Conservation (phyloP, 2,113 vertebrate genomes). For the Eidolon helvum region DNA sequence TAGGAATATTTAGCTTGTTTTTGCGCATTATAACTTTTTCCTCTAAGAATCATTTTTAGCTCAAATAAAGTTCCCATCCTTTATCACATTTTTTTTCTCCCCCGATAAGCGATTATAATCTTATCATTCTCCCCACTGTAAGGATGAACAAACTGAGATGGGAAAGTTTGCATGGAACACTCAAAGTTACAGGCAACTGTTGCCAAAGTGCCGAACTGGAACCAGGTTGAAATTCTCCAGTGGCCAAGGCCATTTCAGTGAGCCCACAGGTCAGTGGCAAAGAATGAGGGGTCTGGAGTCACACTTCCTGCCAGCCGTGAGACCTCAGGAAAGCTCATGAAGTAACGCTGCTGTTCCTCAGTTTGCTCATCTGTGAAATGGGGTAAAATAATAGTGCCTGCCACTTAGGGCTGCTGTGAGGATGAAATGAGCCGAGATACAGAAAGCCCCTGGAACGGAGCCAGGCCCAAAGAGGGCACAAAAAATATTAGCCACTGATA, state of each 20-base stretch:
- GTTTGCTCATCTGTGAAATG: not conserved
- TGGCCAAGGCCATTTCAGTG: not conserved
- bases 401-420: not conserved
- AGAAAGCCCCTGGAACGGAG: not conserved
- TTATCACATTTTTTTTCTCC: not conserved
- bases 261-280: accelerated
- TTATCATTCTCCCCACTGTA: not conserved
- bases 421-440: accelerated
- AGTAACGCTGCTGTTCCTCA: not conserved
- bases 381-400: not conserved
- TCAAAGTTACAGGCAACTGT: not conserved
- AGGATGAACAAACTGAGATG: not conserved
- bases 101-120: not conserved
- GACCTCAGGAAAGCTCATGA: not conserved
- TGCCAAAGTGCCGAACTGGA: not conserved
- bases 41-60: not conserved
- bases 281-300: not conserved
- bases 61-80: not conserved
- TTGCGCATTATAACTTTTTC: not conserved
- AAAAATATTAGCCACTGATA: not conserved
- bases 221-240: not conserved
- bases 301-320: not conserved
- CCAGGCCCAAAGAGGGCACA: not conserved
- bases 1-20: not conserved
- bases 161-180: not conserved